Conservation (phyloP, 2,888 invertebrate species). For the Stenolophus ochropezus region DNA sequence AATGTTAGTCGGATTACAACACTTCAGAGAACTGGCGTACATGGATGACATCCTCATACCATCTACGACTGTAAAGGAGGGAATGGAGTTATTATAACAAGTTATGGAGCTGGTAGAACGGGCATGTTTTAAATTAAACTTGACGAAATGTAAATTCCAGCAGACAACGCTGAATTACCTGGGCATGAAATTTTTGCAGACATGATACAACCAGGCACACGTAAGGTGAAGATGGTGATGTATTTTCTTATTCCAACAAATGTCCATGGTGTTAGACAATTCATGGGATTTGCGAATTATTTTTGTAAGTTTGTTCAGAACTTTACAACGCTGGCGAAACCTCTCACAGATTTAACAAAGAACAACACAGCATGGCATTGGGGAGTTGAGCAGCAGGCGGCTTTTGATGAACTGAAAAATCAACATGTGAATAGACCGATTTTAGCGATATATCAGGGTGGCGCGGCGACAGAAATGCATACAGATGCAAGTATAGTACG, state of each 20-base stretch:
- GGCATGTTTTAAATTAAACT: not conserved
- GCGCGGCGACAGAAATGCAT: not conserved
- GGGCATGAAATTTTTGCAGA: slow-evolving; percentile 23
- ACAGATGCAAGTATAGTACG: not conserved
- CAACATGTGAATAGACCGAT: not conserved
- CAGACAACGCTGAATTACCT: slow-evolving; percentile 57
- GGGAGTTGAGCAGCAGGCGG: not conserved
- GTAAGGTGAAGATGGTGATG: slow-evolving; percentile 62
- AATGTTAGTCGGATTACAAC: slow-evolving; percentile 15
- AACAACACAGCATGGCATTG: not conserved
- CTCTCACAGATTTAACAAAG: not conserved
- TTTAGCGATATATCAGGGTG: not conserved
- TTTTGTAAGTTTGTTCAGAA: slow-evolving; percentile 63
- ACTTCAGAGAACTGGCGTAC: slow-evolving; percentile 32
- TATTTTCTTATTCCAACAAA: not conserved
- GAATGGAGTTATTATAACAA: not conserved
- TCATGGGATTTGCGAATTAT: slow-evolving; percentile 64
- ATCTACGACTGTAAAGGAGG: not conserved
- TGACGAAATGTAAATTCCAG: not conserved
- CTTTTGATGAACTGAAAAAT: not conserved
- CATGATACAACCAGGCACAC: slow-evolving; percentile 62
- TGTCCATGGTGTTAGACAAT: slow-evolving; percentile 65
- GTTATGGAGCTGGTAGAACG: not conserved
- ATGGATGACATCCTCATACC: slow-evolving; percentile 58
- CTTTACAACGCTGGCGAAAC: not conserved